phyloP scores from a whole-genome alignment of 2,888 invertebrate species.

The Penaeus monodon region DNA sequence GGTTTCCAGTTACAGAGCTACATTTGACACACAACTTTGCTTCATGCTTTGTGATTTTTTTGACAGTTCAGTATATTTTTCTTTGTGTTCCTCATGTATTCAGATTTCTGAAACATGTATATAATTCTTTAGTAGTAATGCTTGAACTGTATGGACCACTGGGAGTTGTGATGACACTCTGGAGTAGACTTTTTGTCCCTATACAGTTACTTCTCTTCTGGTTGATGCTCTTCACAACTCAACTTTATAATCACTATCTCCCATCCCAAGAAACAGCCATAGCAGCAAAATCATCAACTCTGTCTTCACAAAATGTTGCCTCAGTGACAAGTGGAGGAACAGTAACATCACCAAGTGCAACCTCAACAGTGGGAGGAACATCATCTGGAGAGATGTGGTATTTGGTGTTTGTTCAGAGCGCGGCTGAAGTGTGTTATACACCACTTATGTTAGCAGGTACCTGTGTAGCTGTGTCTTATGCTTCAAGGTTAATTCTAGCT shows the following conservation, averaged over 20 bases:
- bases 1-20: conserved; percentile 69
- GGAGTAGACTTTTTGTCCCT: conserved; percentile 71
- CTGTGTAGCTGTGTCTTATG: conserved; percentile 72
- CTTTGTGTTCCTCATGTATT: conserved; percentile 65
- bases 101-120: conserved; percentile 59
- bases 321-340: conserved; percentile 32
- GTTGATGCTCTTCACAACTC: conserved; percentile 71
- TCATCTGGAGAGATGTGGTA: conserved; percentile 69
- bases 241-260: conserved; percentile 68
- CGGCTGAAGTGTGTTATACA: conserved; percentile 71
- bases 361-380: conserved; percentile 33
- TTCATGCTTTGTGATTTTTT: conserved; percentile 70
- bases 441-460: conserved; percentile 73
- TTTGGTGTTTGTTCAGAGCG: conserved; percentile 69
- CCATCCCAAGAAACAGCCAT: conserved; percentile 49
- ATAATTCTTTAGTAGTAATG: conserved; percentile 47
- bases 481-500: conserved; percentile 70
- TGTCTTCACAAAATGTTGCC: conserved; percentile 38
- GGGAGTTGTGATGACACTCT: conserved; percentile 69
- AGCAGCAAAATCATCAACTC: conserved; percentile 34
- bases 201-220: conserved; percentile 73
- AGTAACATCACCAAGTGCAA: conserved; percentile 23
- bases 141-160: conserved; percentile 59
- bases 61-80: conserved; percentile 65
- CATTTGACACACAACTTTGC: conserved; percentile 71